Base-by-base conservation (phyloP, 2,113 vertebrate genomes). In the Leuciscus idus region DNA sequence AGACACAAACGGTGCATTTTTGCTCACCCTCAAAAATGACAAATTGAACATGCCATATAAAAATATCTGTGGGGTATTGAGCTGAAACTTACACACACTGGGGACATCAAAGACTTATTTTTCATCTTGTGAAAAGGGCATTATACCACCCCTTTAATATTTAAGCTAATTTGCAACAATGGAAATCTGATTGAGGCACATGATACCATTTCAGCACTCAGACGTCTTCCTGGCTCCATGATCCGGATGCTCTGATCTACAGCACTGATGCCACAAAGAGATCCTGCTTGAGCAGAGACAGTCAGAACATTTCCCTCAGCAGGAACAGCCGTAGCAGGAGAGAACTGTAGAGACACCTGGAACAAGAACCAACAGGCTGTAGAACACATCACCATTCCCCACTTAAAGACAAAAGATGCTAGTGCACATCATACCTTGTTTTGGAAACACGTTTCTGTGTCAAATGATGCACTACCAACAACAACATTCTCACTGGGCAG, bases 191-290 rank as follows among this genome's bases (percentile, higher is more conserved):
- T 26, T 26, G 26, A 26, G 26, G 1, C 39, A 2, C 0, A 85
- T 6, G 21, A 48, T 64, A 95, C 94, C 91, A 84, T 90, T 0
- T 93, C 73, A 19, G 84, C 82, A 4, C 84, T 8, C 4, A 99
- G 92, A 81, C 94, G 94, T 23, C 93, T 90, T 30, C 95, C 95
- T 0, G 96, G 92, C 23, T 90, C 95, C 90, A 95, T 30, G 66
- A 98, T 93, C 36, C 95, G 92, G 39, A 97, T 89, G 0, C 97
- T 96, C 82, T 95, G 88, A 87, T 98, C 97, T 1, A 98, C 90
- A 0, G 93, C 95, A 0, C 94, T 94, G 59, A 97, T 64, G 0
- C 94, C 97, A 28, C 97, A 98, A 2, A 97, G 89, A 11, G 97
- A 98, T 23, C 92, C 83, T 10, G 96, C 92, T 4, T 93, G 88